Evolutionary conservation across 1,140 invertebrate species (phyloP).

Genomic region (Drosophila elegans): DNA sequence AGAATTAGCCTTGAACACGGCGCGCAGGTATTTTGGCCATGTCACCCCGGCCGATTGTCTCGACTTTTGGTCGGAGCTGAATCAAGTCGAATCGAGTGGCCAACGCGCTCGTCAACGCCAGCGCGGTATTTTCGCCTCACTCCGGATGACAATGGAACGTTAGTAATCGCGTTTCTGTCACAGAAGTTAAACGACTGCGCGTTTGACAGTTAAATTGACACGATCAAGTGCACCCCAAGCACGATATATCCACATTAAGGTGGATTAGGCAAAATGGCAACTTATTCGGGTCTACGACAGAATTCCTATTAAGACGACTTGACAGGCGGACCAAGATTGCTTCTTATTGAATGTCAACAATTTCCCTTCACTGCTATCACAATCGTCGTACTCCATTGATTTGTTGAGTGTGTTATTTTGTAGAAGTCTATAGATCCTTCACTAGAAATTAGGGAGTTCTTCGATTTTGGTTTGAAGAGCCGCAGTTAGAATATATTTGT

Average conservation of each 20-base stretch:
- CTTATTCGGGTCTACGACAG: conserved; percentile 21
- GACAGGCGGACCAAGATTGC: conserved; percentile 44
- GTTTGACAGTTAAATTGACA: conserved; percentile 79
- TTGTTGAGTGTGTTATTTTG: too few relatives aligned
- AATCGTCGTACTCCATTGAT: too few relatives aligned
- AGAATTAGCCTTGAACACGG: conserved; percentile 78
- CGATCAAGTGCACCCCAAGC: conserved; percentile 66
- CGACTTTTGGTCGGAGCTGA: conserved; percentile 1
- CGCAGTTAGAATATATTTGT: too few relatives aligned
- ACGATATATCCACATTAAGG: conserved; percentile 57
- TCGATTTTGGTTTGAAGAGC: too few relatives aligned
- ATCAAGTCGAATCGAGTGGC: background rate
- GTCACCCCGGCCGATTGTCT: conserved; percentile 14
- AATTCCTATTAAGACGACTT: conserved; percentile 59
- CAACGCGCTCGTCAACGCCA: conserved; percentile 14
- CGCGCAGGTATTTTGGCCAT: conserved; percentile 31
- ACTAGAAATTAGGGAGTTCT: too few relatives aligned
- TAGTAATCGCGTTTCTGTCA: conserved; percentile 81
- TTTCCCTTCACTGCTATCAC: background rate
- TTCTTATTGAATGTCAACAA: conserved; percentile 35
- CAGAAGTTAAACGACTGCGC: conserved; percentile 69
- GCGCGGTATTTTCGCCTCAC: conserved; percentile 12
- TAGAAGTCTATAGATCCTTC: too few relatives aligned
- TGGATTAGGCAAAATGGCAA: conserved; percentile 77
- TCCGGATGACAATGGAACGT: conserved; percentile 52